Base-by-base conservation (phyloP, 2,797 vertebrate species). In the Periophthalmus magnuspinnatus region DNA sequence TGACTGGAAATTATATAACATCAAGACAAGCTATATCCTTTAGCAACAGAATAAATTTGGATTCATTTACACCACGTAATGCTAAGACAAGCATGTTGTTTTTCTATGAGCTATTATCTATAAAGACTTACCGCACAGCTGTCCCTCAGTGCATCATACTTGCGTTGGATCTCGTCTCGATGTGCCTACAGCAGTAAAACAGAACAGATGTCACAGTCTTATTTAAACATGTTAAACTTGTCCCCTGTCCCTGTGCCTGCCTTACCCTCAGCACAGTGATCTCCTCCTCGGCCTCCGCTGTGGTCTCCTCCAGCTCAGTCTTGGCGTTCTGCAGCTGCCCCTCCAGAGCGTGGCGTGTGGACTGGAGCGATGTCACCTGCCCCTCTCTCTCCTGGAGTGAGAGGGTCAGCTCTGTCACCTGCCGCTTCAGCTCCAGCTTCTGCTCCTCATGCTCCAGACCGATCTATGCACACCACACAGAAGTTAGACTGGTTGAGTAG, bases 81-180 rank as follows among this genome's bases (percentile, higher is more conserved):
- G 6, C 32, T 14, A 16, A 33, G 16, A 5, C 16, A 16, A 58
- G 56, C 17, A 19, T 17, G 14, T 33, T 33, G 16, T 58, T 14
- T 33, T 58, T 58, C 16, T 10, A 2, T 52, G 19, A 52, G 48
- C 16, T 52, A 6, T 52, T 52, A 52, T 8, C 17, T 60, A 21
- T 36, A 28, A 6, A 1, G 28, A 17, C 96, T 93, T 94, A 99
- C 98, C 91, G 97, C 96, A 88, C 98, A 99, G 94, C 98, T 98
- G 95, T 98, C 97, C 91, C 98, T 95, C 91, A 99, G 93, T 80
- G 94, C 95, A 84, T 99, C 98, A 90, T 96, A 99, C 93, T 99
- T 99, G 88, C 96, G 94, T 86, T 99, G 98, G 91, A 98, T 96
- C 90, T 99, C 98, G 84, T 99, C 97, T 90, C 98, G 94, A 90